phyloP scores from a whole-genome alignment of 2,113 vertebrate species.

The Stegastes partitus region DNA sequence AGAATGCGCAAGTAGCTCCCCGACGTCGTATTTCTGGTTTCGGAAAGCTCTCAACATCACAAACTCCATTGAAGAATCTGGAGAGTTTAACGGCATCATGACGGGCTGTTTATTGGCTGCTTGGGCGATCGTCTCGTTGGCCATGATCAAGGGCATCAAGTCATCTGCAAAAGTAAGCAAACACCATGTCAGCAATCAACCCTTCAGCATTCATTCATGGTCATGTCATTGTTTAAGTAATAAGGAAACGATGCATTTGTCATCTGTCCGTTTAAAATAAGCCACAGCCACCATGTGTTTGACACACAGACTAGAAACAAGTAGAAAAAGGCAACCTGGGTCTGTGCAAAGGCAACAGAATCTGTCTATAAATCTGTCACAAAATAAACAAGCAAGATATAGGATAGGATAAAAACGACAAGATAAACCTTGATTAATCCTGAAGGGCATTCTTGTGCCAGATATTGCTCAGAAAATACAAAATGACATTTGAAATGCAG shows the following conservation, averaged over 20 bases:
- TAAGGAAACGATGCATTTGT: not conserved
- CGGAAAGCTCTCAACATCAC: constrained; percentile 87
- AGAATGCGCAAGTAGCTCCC: constrained; percentile 85
- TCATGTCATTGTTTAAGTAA: not conserved
- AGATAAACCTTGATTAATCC: too few species aligned
- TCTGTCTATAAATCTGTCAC: too few species aligned
- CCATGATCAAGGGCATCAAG: constrained; percentile 89
- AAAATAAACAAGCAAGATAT: too few species aligned
- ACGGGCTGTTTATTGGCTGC: constrained; percentile 83
- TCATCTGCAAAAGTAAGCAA: constrained; percentile 85
- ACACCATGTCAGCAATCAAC: not conserved
- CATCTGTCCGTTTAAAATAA: too few species aligned
- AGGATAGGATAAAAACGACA: too few species aligned
- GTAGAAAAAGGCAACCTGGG: too few species aligned
- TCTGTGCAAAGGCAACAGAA: too few species aligned
- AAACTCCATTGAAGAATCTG: constrained; percentile 82
- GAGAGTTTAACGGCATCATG: constrained; percentile 83
- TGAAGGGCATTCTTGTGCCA: too few species aligned
- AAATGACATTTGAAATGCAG: too few species aligned
- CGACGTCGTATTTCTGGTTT: constrained; percentile 91
- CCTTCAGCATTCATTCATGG: not conserved
- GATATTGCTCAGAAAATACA: too few species aligned
- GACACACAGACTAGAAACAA: too few species aligned
- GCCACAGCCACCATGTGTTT: too few species aligned
- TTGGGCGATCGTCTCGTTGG: constrained; percentile 85